These are phyloP conservation scores for Nemotelus nigrinus DNA, from an alignment of 2,888 invertebrate genomes.

Conservation along the genomic window DNA sequence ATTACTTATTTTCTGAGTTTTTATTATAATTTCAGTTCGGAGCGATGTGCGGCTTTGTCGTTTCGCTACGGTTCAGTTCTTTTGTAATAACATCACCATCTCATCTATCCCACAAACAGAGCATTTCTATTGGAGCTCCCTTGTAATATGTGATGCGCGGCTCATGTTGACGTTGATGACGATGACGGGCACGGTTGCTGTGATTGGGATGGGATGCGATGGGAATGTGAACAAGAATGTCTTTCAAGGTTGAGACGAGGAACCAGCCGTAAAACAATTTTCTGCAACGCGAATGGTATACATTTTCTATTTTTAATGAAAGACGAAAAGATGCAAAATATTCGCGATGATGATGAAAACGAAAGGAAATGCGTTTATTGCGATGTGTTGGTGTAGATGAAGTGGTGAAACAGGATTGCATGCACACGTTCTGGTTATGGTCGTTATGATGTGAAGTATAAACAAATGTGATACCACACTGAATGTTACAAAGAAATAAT, in stretches of 20 bases:
- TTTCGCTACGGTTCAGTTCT: neutral
- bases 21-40: conserved; percentile 2
- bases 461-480: too few species aligned
- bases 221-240: conserved; percentile 17
- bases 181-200: neutral
- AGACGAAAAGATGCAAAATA: neutral
- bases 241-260: conserved; percentile 30
- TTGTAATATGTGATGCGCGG: neutral
- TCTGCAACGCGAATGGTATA: neutral
- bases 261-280: neutral
- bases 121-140: neutral
- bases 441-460: too few species aligned
- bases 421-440: too few species aligned
- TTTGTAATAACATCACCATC: neutral
- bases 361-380: neutral
- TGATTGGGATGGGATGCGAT: neutral
- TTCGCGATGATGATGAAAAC: neutral
- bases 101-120: neutral
- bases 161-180: too few species aligned
- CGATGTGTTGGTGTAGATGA: too few species aligned
- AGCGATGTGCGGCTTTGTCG: neutral
- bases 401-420: too few species aligned
- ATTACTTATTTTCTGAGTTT: conserved; percentile 1
- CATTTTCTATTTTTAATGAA: conserved; percentile 11
- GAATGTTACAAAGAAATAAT: too few species aligned